These are phyloP conservation scores for Noctilio leporinus DNA, from an alignment of 2,113 vertebrate genomes.

Conservation along the genomic window DNA sequence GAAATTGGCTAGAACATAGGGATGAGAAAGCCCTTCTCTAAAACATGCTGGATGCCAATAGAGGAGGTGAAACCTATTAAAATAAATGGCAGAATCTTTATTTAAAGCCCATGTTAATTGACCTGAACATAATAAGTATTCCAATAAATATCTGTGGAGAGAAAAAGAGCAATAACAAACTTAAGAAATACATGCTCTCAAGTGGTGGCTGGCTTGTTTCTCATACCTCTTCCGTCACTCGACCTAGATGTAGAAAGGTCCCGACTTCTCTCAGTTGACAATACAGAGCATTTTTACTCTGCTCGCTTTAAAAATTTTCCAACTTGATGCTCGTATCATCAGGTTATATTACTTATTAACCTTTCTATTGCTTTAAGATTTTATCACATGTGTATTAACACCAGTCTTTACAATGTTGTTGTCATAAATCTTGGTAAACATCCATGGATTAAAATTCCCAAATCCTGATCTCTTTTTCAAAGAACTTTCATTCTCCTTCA, in stretches of 20 bases:
- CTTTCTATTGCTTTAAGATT: background rate
- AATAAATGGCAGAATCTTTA: background rate
- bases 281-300: background rate
- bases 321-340: background rate
- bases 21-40: background rate
- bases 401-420: background rate
- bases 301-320: background rate
- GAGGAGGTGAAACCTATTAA: background rate
- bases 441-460: background rate
- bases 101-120: background rate
- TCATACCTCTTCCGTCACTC: background rate
- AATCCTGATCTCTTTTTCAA: background rate
- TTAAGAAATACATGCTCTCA: background rate
- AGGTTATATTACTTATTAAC: background rate
- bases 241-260: background rate
- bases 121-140: background rate
- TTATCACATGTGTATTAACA: background rate
- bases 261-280: background rate
- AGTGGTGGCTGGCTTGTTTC: background rate
- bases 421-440: background rate
- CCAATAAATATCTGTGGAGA: background rate
- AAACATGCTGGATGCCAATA: background rate
- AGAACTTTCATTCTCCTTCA: background rate
- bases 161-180: background rate
- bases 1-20: background rate